Conservation (phyloP, 2,113 vertebrate species). For the Pseudopipra pipra region DNA sequence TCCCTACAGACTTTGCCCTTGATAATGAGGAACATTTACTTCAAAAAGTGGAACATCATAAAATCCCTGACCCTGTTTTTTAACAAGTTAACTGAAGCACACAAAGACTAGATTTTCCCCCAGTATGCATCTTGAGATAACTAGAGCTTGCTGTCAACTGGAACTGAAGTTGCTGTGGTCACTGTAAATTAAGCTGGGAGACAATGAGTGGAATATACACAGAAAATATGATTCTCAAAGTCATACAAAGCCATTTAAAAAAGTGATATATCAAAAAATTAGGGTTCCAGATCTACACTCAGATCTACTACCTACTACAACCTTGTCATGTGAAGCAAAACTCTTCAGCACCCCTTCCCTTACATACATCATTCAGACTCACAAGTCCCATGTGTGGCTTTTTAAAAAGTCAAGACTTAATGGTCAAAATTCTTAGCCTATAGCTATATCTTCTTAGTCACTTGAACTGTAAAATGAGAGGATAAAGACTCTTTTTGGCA, state of each 20-base stretch:
- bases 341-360: background rate
- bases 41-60: background rate
- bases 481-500: background rate
- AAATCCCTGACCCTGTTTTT: background rate
- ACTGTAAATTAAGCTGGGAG: background rate
- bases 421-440: background rate
- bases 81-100: background rate
- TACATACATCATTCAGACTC: background rate
- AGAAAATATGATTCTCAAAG: background rate
- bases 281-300: background rate
- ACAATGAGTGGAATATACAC: background rate
- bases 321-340: background rate
- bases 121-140: background rate
- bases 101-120: accelerated
- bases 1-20: background rate
- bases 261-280: background rate
- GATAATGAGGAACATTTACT: background rate
- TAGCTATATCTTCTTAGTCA: background rate
- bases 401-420: background rate
- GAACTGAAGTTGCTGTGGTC: background rate
- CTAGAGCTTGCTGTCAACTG: background rate
- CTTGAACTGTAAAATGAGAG: background rate
- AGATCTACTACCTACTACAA: background rate
- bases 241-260: background rate
- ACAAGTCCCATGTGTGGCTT: background rate